Percentiles rank a stretch among this genome's conserved stretches.
Conservation (phyloP, 2,888 invertebrate species). For the Heteropelma amictum region DNA sequence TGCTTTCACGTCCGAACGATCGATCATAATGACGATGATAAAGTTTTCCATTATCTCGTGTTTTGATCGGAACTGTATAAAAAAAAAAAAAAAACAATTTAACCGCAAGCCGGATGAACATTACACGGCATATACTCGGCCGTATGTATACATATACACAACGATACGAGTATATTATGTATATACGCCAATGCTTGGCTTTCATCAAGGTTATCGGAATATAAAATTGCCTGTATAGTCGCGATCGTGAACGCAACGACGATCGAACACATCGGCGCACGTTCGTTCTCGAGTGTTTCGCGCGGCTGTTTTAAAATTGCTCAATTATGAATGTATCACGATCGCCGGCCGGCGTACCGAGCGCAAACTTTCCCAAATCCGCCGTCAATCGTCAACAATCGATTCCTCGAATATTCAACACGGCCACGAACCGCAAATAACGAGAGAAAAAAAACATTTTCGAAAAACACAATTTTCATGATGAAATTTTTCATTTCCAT, state of each 20-base stretch:
- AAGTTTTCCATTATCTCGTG: not conserved
- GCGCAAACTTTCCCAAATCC: not conserved
- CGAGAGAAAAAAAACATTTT: too few relatives aligned
- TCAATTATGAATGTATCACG: constrained; percentile 10
- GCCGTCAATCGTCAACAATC: too few relatives aligned
- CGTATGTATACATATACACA: not conserved
- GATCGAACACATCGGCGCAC: constrained; percentile 21
- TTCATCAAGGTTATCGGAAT: constrained; percentile 50
- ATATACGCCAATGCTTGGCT: constrained; percentile 16
- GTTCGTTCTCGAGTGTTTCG: not conserved
- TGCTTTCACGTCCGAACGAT: not conserved
- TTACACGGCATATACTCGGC: not conserved
- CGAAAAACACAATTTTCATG: too few relatives aligned
- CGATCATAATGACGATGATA: not conserved
- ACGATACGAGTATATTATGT: too few relatives aligned
- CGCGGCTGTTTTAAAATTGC: not conserved
- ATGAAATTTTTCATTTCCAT: too few relatives aligned
- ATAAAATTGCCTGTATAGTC: constrained; percentile 23
- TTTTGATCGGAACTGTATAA: not conserved
- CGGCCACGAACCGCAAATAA: too few relatives aligned
- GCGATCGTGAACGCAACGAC: constrained; percentile 5
- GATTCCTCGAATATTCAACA: too few relatives aligned
- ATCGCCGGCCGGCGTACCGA: constrained; percentile 34
- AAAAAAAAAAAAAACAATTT: too few relatives aligned
- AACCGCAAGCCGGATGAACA: not conserved